Conservation (phyloP, 2,888 invertebrate species). For the Petrolisthes manimaculis region DNA sequence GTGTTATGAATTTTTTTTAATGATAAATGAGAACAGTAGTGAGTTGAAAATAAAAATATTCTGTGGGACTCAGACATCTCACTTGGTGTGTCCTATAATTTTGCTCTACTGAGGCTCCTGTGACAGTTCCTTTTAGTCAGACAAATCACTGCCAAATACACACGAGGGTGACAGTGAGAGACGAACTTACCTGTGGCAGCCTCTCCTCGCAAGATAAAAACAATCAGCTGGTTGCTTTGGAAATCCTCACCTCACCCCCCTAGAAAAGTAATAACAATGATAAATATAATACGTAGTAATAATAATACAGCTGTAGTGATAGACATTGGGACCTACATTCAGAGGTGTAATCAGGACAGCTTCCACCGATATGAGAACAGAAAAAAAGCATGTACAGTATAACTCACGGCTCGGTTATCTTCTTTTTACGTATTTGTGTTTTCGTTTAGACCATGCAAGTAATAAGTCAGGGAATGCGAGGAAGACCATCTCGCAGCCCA, state of each 20-base stretch:
- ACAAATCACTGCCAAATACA: slow-evolving; percentile 61
- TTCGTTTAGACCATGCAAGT: slow-evolving; percentile 5
- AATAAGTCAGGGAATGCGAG: neutral
- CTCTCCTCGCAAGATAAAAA: too few relatives aligned
- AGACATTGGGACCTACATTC: neutral
- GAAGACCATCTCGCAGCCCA: slow-evolving; percentile 21
- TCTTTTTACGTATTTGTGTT: neutral
- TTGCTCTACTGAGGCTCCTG: slow-evolving; percentile 22
- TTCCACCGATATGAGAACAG: slow-evolving; percentile 16
- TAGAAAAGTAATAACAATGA: neutral
- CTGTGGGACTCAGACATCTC: too few relatives aligned
- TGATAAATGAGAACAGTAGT: too few relatives aligned
- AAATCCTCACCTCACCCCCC: neutral
- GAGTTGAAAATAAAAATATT: too few relatives aligned
- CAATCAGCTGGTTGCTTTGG: neutral
- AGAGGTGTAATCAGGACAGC: neutral
- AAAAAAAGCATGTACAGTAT: neutral
- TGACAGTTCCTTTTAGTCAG: slow-evolving; percentile 58
- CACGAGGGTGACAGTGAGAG: slow-evolving; percentile 32
- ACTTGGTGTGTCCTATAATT: too few relatives aligned
- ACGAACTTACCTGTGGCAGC: neutral
- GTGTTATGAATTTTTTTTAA: too few relatives aligned
- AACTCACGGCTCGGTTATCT: too few relatives aligned
- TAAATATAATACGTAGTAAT: neutral
- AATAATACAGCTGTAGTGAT: slow-evolving; percentile 10